A percentile compares a stretch with the other conserved stretches of the same genome.
Evolutionary conservation across 2,888 invertebrate genomes (phyloP).

Genomic region (Dyspetes luteomarginatus): DNA sequence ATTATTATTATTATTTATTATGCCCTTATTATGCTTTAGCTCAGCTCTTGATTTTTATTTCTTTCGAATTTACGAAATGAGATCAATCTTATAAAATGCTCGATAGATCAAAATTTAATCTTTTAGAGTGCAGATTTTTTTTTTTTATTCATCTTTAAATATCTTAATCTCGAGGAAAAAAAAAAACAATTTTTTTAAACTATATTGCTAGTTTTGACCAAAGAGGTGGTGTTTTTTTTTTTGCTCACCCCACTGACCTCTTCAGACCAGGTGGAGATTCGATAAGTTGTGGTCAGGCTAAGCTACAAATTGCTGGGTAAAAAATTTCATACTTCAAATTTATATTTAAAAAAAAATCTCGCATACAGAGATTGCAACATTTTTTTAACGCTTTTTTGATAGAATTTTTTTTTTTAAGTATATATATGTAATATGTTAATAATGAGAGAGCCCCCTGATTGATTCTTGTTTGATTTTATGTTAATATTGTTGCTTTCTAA

Average conservation of each 20-base stretch:
- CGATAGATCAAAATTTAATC: conserved; percentile 1
- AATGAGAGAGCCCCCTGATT: too few species aligned
- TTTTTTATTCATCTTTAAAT: conserved; percentile 4
- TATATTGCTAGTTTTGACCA: not conserved
- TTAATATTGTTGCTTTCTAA: too few species aligned
- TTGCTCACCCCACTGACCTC: not conserved
- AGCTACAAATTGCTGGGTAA: not conserved
- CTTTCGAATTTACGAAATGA: too few species aligned
- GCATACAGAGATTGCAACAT: too few species aligned
- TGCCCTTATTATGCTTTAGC: too few species aligned
- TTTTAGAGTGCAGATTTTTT: not conserved
- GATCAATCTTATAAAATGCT: not conserved
- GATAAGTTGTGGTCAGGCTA: not conserved
- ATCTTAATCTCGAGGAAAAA: not conserved
- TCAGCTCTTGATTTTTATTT: too few species aligned
- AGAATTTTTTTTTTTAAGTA: too few species aligned
- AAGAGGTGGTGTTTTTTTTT: conserved; percentile 37
- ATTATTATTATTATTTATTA: too few species aligned
- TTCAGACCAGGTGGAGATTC: not conserved
- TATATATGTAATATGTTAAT: too few species aligned
- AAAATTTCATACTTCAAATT: not conserved
- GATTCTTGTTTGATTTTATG: too few species aligned
- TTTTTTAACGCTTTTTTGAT: too few species aligned
- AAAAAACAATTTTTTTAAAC: not conserved
- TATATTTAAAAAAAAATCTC: too few species aligned